Evolutionary conservation across 2,113 vertebrate species (phyloP), one percentile per base, ranked within the genome.

Genomic region (Copsychus sechellarum): DNA sequence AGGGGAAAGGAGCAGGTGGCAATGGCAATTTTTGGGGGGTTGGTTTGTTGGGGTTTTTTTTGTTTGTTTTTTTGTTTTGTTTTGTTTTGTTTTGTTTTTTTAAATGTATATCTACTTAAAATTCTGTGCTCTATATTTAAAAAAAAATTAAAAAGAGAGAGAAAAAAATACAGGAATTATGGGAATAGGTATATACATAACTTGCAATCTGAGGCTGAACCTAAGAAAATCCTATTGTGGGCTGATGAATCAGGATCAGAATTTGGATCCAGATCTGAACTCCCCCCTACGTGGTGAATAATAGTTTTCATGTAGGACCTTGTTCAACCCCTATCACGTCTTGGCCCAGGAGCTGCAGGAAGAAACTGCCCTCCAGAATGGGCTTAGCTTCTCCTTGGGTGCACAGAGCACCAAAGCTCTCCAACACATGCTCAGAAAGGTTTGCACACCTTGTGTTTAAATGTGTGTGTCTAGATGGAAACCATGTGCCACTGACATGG

Each of bases 1-100:
- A 97, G 96, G 90, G 92, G 92, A 96, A 95, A 93, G 92, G 67
- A 96, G 95, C 96, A 97, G 95, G 94, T 97, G 96, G 95, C 71
- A 92, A 77, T 47, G 47, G 86, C 50, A 79, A 51, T 24, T 85
- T 94, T 82, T 40, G 8, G 58, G 43, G 54, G 33, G 83, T 28
- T 29, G 34, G 26, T 66, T 66, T 36, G 16, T 24, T 40, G 50
- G 57, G 17, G 18, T 43, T 36, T 38, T 43, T 42, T 36, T 11
- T 4, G 4, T 56, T 26, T 19, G 12, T 6, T 43, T 43, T 42
- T 36, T 11, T 26, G n/a, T 77, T 81, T 71, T 56, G 8, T 56
- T 45, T 45, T 45, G 13, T 14, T 21, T 45, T 34, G 38, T 45
- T 34, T 25, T 7, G 3, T 3, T 60, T n/a, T n/a, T 87, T 82